Evolutionary conservation across 37 sponge, comb jelly and placozoan genomes (phyloP), one percentile per base, ranked within the genome.

Genomic region (Beroe ovata): DNA sequence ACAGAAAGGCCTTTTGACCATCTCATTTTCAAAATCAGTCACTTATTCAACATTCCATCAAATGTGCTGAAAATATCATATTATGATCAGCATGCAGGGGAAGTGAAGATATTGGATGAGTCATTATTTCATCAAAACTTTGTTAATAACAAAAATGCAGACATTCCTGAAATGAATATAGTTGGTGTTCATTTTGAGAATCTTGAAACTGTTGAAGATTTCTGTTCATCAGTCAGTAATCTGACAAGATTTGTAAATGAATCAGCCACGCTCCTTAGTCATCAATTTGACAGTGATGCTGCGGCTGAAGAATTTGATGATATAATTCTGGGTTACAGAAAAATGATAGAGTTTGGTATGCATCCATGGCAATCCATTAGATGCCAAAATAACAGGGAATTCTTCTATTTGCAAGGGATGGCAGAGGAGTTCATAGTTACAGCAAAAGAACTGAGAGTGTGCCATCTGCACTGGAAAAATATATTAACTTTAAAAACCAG

Each of bases 121-220:
- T 16, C 11, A 11, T 16, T 11, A 47, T 47, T 47, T 47, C 6
- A 6, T 47, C 54, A 47, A 11, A 6, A 16, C 11, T 6, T 47
- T 11, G 11, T 16, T 47, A 47, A 47, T 47, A 16, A 16, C 54
- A 47, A 47, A 47, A 16, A 47, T 47, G 11, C n/a, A n/a, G n/a
- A 11, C 11, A 47, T 47, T 11, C 54, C 54, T 16, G 11, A 6
- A 16, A 16, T 47, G 54, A 47, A 47, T 32, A 66, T 66, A 8
- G 69, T 66, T 14, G 69, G 69, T 18, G 16, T 66, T 2, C 69
- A 66, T 16, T 66, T 18, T 32, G 69, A 66, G 35, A 66, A 29
- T 34, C 36, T 66, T 25, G 69, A 66, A 32, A 66, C 30, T 33
- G 69, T 66, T 8, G 69, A 66, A 25, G 69, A 66, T 30, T 66